A percentile compares a stretch with the other conserved stretches of the same genome.
Conservation (phyloP, 2,888 invertebrate genomes). For the Andricus curvator region DNA sequence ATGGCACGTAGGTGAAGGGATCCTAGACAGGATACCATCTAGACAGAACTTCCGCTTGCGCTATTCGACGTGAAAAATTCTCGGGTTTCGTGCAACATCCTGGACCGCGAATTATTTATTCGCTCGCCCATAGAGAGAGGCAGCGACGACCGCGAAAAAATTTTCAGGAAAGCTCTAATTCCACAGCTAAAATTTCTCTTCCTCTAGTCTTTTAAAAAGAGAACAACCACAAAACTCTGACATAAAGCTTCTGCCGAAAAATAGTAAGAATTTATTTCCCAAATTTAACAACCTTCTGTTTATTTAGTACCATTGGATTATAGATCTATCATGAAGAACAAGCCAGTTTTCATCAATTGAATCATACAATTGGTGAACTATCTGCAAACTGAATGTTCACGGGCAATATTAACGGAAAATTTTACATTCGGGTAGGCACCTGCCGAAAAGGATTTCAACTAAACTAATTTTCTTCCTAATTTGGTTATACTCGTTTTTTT, state of each 20-base stretch:
- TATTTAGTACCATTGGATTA: too few relatives aligned
- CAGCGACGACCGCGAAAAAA: conserved; percentile 34
- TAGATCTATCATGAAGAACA: too few relatives aligned
- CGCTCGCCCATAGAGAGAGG: conserved; percentile 43
- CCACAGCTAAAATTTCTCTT: conserved; percentile 18
- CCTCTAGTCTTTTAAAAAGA: background rate
- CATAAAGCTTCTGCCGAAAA: background rate
- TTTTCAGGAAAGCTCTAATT: conserved; percentile 12
- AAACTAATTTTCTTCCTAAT: too few relatives aligned
- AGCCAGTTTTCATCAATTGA: too few relatives aligned
- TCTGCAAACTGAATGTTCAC: too few relatives aligned
- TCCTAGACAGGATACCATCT: conserved; percentile 47
- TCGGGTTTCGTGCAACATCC: conserved; percentile 45
- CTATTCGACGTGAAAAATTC: conserved; percentile 51
- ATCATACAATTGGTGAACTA: too few relatives aligned
- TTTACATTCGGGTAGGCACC: too few relatives aligned
- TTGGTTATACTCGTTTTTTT: background rate
- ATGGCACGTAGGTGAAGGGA: conserved; percentile 37
- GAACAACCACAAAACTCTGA: background rate
- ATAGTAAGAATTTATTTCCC: background rate
- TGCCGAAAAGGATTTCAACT: too few relatives aligned
- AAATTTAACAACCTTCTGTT: background rate
- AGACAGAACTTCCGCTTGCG: conserved; percentile 43
- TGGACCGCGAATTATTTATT: conserved; percentile 48
- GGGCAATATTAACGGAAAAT: too few relatives aligned